Evolutionary conservation across 2,113 vertebrate genomes (phyloP).

Genomic region (Syngnathoides biaculeatus): DNA sequence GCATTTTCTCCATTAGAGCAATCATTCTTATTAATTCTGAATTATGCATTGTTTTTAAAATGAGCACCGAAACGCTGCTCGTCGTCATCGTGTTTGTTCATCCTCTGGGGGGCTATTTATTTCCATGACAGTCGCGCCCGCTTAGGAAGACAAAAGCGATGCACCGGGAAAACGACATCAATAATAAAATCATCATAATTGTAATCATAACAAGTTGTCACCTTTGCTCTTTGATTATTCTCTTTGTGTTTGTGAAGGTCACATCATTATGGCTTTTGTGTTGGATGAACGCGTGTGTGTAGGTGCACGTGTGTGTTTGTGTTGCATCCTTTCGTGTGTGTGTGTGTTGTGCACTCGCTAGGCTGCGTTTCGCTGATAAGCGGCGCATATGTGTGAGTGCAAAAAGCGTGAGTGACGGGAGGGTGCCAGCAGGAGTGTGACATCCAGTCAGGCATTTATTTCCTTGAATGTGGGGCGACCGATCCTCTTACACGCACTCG

Average conservation of each 20-base stretch:
- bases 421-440: conserved; percentile 45
- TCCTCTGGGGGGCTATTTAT: conserved; percentile 1
- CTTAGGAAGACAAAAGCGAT: conserved; percentile 4
- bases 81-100: neutral
- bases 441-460: conserved; percentile 58
- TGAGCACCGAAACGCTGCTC: neutral
- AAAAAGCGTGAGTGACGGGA: conserved; percentile 40
- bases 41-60: neutral
- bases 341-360: conserved; percentile 20
- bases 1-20: neutral
- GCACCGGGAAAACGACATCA: neutral
- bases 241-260: conserved; percentile 22
- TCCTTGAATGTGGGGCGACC: conserved; percentile 6
- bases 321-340: neutral
- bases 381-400: conserved; percentile 11
- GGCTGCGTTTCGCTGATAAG: conserved; percentile 66
- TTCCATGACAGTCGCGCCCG: conserved; percentile 3
- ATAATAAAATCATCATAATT: conserved; percentile 7
- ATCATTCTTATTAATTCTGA: neutral
- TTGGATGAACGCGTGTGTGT: neutral
- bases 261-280: conserved; percentile 23
- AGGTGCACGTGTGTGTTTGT: neutral
- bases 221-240: conserved; percentile 9
- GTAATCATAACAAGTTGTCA: conserved; percentile 7
- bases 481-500: neutral